These are phyloP conservation scores for Cydia splendana DNA, from an alignment of 1,140 invertebrate genomes.

Conservation along the genomic window DNA sequence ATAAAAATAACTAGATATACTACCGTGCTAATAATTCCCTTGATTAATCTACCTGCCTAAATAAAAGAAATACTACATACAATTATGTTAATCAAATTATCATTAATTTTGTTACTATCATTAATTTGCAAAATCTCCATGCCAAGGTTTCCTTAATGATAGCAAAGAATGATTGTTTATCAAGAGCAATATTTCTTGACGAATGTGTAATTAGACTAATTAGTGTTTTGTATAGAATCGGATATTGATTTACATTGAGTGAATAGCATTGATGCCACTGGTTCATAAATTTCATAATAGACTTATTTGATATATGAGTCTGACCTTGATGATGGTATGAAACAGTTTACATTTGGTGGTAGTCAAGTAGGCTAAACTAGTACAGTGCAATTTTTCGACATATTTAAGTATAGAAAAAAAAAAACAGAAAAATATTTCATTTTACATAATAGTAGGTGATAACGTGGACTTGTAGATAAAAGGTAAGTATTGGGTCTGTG, in stretches of 20 bases:
- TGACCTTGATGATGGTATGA: background rate
- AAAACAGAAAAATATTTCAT: too few species aligned
- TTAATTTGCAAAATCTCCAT: background rate
- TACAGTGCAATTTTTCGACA: too few species aligned
- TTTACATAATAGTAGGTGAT: too few species aligned
- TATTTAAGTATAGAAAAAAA: too few species aligned
- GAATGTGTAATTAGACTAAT: background rate
- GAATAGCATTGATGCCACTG: background rate
- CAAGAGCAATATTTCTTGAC: conserved; percentile 2
- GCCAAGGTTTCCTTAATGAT: conserved; percentile 9
- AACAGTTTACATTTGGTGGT: background rate
- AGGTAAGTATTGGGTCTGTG: too few species aligned
- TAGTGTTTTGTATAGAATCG: background rate
- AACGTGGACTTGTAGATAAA: too few species aligned
- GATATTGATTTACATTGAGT: background rate
- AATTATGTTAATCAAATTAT: background rate
- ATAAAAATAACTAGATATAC: too few species aligned
- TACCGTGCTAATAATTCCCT: background rate
- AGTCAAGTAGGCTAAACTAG: too few species aligned
- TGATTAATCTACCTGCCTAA: background rate
- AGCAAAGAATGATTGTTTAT: background rate
- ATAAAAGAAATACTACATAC: background rate
- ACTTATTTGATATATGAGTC: background rate
- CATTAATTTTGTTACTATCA: background rate
- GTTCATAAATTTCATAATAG: background rate